These are phyloP conservation scores for Pissodes strobi DNA, from an alignment of 1,140 invertebrate species.

Conservation along the genomic window DNA sequence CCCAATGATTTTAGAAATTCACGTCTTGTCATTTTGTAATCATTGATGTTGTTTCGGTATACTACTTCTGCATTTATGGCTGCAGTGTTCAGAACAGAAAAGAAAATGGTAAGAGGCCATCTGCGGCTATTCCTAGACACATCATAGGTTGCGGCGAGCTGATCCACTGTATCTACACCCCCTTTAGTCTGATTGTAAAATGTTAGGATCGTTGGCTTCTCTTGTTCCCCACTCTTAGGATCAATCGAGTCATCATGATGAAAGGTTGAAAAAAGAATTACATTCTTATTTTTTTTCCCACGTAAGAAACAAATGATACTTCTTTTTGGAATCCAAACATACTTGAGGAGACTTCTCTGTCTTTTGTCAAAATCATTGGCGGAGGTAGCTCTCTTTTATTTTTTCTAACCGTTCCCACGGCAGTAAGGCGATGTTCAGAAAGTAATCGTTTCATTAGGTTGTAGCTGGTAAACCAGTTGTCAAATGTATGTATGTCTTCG, in stretches of 20 bases:
- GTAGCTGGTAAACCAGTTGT: slow-evolving; percentile 51
- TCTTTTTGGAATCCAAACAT: slow-evolving; percentile 43
- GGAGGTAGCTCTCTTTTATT: slow-evolving; percentile 47
- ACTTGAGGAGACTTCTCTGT: slow-evolving; percentile 22
- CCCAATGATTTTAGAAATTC: too few relatives aligned
- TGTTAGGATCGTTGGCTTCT: slow-evolving; percentile 18
- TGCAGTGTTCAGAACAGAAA: too few relatives aligned
- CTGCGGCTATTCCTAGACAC: slow-evolving; percentile 4
- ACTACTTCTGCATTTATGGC: too few relatives aligned
- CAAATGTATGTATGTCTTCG: slow-evolving; percentile 44
- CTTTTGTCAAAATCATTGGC: slow-evolving; percentile 36
- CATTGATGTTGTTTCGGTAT: too few relatives aligned
- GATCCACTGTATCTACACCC: slow-evolving; percentile 16
- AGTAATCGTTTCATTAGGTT: slow-evolving; percentile 39
- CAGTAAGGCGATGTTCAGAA: slow-evolving; percentile 40
- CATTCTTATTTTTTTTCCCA: slow-evolving; percentile 47
- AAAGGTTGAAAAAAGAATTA: slow-evolving; percentile 46
- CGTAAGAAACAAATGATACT: slow-evolving; percentile 43
- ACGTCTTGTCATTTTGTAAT: too few relatives aligned
- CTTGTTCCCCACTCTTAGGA: background rate
- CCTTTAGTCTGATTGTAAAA: slow-evolving; percentile 19
- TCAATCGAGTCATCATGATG: slow-evolving; percentile 35
- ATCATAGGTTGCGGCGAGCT: slow-evolving; percentile 7
- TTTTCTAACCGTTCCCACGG: slow-evolving; percentile 48
- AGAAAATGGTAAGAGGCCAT: slow-evolving; percentile 25